Percentiles rank a stretch among this genome's conserved stretches.
These are phyloP conservation scores for Euglossa dilemma DNA, from an alignment of 1,140 invertebrate species.

Conservation along the genomic window DNA sequence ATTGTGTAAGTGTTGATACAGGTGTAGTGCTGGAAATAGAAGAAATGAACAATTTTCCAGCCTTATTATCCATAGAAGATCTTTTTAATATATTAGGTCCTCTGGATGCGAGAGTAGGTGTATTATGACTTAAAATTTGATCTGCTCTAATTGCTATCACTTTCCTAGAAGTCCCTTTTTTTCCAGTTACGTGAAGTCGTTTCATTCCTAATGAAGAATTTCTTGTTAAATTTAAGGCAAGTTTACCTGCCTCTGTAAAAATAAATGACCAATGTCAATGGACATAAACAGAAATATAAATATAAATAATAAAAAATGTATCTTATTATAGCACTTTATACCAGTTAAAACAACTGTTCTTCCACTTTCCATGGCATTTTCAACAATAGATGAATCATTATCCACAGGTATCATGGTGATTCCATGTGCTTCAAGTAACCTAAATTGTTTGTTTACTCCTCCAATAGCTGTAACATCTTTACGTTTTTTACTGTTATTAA, in stretches of 20 bases:
- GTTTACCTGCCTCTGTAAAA: conserved; percentile 87
- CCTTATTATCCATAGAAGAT: conserved; percentile 78
- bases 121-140: conserved; percentile 76
- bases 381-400: conserved; percentile 88
- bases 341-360: conserved; percentile 90
- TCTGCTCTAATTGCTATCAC: conserved; percentile 80
- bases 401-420: conserved; percentile 89
- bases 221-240: conserved; percentile 87
- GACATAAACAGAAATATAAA: background rate
- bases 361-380: conserved; percentile 90
- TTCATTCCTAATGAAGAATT: conserved; percentile 72
- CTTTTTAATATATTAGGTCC: conserved; percentile 80
- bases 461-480: conserved; percentile 76
- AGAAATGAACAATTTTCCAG: conserved; percentile 75
- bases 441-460: conserved; percentile 81
- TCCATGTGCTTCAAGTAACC: conserved; percentile 90
- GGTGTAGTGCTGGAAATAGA: conserved; percentile 69
- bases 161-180: conserved; percentile 73
- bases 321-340: conserved; percentile 68
- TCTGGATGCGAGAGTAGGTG: conserved; percentile 65
- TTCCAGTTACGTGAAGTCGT: conserved; percentile 72
- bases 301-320: background rate
- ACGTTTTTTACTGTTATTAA: conserved; percentile 72
- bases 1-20: conserved; percentile 59
- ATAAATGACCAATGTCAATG: conserved; percentile 4